Percentiles rank a stretch among this genome's conserved stretches.
phyloP scores from a whole-genome alignment of 2,888 invertebrate species.

The Periphyllus acericola region DNA sequence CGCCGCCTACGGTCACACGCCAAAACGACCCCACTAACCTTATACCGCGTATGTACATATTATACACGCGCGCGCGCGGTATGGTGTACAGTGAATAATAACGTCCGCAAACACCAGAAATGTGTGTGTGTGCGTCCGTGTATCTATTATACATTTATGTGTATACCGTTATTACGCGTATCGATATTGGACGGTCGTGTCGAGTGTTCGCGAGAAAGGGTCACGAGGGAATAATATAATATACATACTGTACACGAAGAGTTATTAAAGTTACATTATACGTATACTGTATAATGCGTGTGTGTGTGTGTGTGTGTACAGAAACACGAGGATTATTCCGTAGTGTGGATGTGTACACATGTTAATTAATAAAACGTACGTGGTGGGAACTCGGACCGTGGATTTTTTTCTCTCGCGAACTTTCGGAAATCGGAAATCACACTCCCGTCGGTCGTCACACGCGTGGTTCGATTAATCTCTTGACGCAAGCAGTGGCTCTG shows the following conservation, averaged over 20 bases:
- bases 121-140: not conserved
- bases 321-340: not conserved
- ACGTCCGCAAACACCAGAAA: slow-evolving; percentile 45
- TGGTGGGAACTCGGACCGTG: not conserved
- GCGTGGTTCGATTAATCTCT: not conserved
- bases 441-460: not conserved
- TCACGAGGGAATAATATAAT: not conserved
- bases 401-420: not conserved
- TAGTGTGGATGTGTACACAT: not conserved
- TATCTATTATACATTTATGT: not conserved
- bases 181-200: not conserved
- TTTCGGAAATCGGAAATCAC: slow-evolving; percentile 30
- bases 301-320: not conserved
- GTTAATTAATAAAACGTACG: slow-evolving; percentile 9
- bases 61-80: not conserved
- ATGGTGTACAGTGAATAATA: not conserved
- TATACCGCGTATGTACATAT: not conserved
- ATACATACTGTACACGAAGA: not conserved
- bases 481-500: not conserved
- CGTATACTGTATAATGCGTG: not conserved
- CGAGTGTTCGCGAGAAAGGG: slow-evolving; percentile 37
- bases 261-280: slow-evolving; percentile 27
- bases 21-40: slow-evolving; percentile 44
- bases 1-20: slow-evolving; percentile 53
- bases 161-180: not conserved